These are phyloP conservation scores for Brachionus sp. DNA, from an alignment of 1,140 invertebrate species.

Conservation along the genomic window DNA sequence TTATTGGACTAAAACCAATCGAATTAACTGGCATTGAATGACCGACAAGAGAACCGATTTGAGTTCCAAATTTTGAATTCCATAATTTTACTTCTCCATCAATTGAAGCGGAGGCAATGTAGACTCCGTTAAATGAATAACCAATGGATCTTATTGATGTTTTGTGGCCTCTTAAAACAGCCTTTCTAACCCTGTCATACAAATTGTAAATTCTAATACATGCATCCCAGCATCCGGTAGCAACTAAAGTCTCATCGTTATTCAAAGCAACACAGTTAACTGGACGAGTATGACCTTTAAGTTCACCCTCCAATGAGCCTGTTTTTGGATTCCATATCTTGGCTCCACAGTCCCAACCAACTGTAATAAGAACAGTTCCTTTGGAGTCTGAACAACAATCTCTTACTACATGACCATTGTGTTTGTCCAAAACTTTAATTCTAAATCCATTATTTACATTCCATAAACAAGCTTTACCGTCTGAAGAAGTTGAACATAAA, in stretches of 20 bases:
- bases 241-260: constrained; percentile 56
- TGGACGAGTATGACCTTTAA: constrained; percentile 49
- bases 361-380: constrained; percentile 54
- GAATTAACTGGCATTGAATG: constrained; percentile 40
- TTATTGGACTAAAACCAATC: constrained; percentile 4
- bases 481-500: constrained; percentile 55
- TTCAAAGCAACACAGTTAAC: constrained; percentile 60
- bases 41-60: constrained; percentile 48
- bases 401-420: constrained; percentile 53
- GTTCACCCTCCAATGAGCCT: constrained; percentile 48
- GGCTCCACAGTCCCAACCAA: constrained; percentile 57
- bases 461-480: constrained; percentile 55
- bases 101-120: constrained; percentile 57
- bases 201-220: constrained; percentile 57
- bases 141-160: constrained; percentile 55
- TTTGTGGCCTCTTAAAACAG: constrained; percentile 52
- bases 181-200: constrained; percentile 50
- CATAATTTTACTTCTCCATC: constrained; percentile 58
- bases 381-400: constrained; percentile 51
- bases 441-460: constrained; percentile 52
- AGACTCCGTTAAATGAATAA: constrained; percentile 55
- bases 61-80: constrained; percentile 54
- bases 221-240: constrained; percentile 57
- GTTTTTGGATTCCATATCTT: constrained; percentile 54
- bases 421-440: constrained; percentile 51